A percentile compares a stretch with the other conserved stretches of the same genome.
These are phyloP conservation scores for Megastigmus dorsalis DNA, from an alignment of 2,888 invertebrate species.

Conservation along the genomic window DNA sequence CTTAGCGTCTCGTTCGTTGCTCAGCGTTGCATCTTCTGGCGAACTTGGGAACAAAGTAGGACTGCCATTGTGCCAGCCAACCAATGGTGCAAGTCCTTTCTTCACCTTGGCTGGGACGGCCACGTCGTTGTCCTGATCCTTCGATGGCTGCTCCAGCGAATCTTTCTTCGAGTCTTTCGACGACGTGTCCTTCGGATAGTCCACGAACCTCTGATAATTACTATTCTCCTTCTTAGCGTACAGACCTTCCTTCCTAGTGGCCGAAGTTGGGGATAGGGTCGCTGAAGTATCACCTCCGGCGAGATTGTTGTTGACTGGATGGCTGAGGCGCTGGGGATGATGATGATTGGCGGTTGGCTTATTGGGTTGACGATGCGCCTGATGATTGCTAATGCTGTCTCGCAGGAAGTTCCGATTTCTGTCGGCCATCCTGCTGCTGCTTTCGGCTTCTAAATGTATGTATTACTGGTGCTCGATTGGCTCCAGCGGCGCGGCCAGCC, in stretches of 20 bases:
- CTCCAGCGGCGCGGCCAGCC: slow-evolving; percentile 72
- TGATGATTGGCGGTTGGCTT: slow-evolving; percentile 1
- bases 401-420: slow-evolving; percentile 60
- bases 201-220: slow-evolving; percentile 55
- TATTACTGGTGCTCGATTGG: slow-evolving; percentile 63
- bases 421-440: slow-evolving; percentile 61
- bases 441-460: slow-evolving; percentile 66
- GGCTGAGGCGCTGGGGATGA: neutral
- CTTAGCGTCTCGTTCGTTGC: too few relatives aligned
- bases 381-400: slow-evolving; percentile 48
- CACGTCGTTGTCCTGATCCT: slow-evolving; percentile 16
- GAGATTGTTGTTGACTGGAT: slow-evolving; percentile 46
- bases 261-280: neutral
- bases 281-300: neutral
- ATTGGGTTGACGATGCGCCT: neutral
- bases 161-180: slow-evolving; percentile 18
- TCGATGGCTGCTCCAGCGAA: neutral
- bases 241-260: slow-evolving; percentile 58
- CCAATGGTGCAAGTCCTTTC: slow-evolving; percentile 67
- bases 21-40: slow-evolving; percentile 42
- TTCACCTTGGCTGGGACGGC: slow-evolving; percentile 41
- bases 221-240: slow-evolving; percentile 59
- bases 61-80: slow-evolving; percentile 70
- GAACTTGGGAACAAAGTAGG: slow-evolving; percentile 66
- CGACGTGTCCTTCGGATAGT: slow-evolving; percentile 50